These are phyloP conservation scores for Rhinichthys klamathensis DNA, from an alignment of 2,113 vertebrate species.

Conservation along the genomic window DNA sequence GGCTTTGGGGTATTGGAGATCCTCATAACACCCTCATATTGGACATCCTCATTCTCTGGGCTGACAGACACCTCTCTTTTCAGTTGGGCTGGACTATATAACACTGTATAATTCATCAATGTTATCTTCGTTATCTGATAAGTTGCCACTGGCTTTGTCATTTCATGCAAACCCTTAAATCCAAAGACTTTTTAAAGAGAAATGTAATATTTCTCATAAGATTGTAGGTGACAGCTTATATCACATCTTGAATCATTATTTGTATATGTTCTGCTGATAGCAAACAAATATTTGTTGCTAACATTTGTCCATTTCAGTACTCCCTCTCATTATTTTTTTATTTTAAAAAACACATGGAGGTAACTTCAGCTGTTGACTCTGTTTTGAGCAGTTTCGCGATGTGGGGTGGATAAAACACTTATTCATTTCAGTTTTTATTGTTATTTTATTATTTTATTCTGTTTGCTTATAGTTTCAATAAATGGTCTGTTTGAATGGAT, in stretches of 20 bases:
- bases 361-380: not conserved
- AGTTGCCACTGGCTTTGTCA: not conserved
- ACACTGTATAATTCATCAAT: not conserved
- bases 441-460: too few species aligned
- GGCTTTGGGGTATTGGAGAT: not conserved
- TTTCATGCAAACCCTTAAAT: not conserved
- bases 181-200: not conserved
- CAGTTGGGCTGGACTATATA: conserved; percentile 1
- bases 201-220: not conserved
- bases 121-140: not conserved
- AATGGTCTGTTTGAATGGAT: not conserved
- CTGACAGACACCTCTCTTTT: conserved; percentile 12
- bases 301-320: not conserved
- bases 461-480: not conserved
- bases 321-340: not conserved
- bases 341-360: too few species aligned
- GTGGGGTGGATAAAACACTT: too few species aligned
- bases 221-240: not conserved
- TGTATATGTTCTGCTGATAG: not conserved
- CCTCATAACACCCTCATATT: not conserved
- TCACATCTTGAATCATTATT: not conserved
- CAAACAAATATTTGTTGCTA: not conserved
- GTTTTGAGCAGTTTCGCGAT: not conserved
- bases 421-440: too few species aligned
- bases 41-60: not conserved